Evolutionary conservation across 2,888 invertebrate species (phyloP), one percentile per base, ranked within the genome.

Genomic region (Theretra japonica): DNA sequence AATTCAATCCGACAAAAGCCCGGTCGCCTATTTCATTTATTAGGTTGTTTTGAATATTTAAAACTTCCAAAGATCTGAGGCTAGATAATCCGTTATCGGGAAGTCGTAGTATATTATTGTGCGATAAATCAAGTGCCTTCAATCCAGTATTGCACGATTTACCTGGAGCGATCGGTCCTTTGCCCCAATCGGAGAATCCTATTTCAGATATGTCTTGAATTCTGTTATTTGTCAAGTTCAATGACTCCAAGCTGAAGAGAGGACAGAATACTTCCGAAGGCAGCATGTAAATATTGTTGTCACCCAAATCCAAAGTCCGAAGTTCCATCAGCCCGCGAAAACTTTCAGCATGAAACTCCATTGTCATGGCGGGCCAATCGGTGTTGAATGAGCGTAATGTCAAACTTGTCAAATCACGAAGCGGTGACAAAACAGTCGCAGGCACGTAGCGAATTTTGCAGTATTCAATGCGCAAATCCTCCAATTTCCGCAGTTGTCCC

Each of bases 371-470:
- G 56, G 97, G 96, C 97, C 97, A 97, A 86, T 97, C 97, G 68
- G 96, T 96, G 87, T 97, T 97, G 86, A 96, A 96, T 56, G 97
- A 97, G 73, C 96, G 95, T 74, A 98, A 87, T 62, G 96, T 95
- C 73, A 98, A 92, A 83, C 95, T 95, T 57, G 96, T 95, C 71
- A 98, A 94, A 87, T 96, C 96, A 81, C 95, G 95, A 73, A 97
- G 93, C 65, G 96, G 95, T 41, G 96, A 94, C 83, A 98, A 94
- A 70, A 96, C 96, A 73, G 96, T 96, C 15, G 96, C 95, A 21
- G 97, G 96, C 72, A 97, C 95, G 86, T 96, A 96, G 74, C 96
- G 96, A 81, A 97, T 96, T 91, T 97, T 97, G 90, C 97, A 97
- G 86, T 95, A 96, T 78, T 97, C 97, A 85, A 97, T 95, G 95